Base-by-base conservation (phyloP, 2,888 invertebrate genomes). In the Xylota segnis region DNA sequence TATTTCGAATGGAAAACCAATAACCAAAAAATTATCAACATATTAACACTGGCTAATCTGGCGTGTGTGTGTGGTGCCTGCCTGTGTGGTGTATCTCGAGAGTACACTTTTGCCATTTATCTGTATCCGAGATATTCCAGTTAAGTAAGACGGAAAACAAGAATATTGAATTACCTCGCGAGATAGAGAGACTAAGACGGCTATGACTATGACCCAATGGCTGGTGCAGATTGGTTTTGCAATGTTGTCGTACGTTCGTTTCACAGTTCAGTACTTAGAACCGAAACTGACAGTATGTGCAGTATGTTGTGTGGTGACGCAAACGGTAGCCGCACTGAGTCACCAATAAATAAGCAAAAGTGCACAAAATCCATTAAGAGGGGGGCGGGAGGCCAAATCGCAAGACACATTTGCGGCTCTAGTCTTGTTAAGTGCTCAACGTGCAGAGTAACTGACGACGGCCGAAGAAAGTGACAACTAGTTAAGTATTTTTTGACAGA, bases 161-260 rank as follows among this genome's bases (percentile, higher is more conserved):
- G 71, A 70, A 70, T 76, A 81, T 81, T 71, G 76, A 66, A 66
- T 84, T 76, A 79, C 84, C 61, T 37, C 45, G 2, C 32, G 43
- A 59, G 59, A 43, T 40, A 40, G 18, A 59, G 58, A 63, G 47
- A 47, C 37, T 9, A 29, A 45, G 45, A 56, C 56, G 47, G 40
- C 37, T 9, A 29, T 34, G 45, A 56, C 56, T 40, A 50, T 50
- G 58, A 66, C 43, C 65, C 18, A 71, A 71, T 76, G 32, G n/a
- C 43, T 43, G 29, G 10, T 27, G 27, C 58, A 65, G 27, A 71
- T 83, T 52, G 66, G 45, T 61, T 68, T 74, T 52, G 66, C 74
- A 81, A 81, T 34, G 16, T 45, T 43, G 52, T 52, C 47, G 50
- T n/a, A 40, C 14, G 45, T 43, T 52, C 10, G 56, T 59, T 56